Evolutionary conservation across 2,113 vertebrate species (phyloP).

Genomic region (Acanthisitta chloris): DNA sequence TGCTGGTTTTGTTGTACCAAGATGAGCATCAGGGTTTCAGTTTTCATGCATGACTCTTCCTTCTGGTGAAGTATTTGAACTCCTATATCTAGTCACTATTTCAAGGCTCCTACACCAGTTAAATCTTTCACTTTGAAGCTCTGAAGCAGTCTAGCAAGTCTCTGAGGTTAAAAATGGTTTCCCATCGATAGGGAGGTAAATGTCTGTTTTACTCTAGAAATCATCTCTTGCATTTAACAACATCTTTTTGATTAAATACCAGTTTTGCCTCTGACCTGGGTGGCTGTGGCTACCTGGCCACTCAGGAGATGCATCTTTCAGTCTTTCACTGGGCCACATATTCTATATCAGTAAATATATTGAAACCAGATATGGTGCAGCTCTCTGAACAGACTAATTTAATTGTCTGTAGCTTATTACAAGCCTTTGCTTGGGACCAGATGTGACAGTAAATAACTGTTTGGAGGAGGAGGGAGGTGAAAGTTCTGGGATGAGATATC

Average conservation of each 20-base stretch:
- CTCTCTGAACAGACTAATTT: neutral
- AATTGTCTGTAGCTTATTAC: neutral
- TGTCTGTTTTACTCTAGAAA: neutral
- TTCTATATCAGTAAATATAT: neutral
- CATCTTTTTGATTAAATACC: neutral
- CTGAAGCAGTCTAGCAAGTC: neutral
- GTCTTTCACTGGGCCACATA: neutral
- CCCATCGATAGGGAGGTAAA: neutral
- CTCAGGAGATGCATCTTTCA: neutral
- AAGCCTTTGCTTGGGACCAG: neutral
- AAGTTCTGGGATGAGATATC: neutral
- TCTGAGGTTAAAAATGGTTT: neutral
- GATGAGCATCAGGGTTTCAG: neutral
- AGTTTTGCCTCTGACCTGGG: neutral
- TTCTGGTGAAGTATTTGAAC: neutral
- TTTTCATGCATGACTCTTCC: neutral
- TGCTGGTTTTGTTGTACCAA: neutral
- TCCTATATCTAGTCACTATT: neutral
- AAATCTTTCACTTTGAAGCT: neutral
- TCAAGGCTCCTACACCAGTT: neutral
- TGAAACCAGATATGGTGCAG: neutral
- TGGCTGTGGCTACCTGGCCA: neutral
- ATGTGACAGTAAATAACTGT: neutral
- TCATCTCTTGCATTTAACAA: neutral
- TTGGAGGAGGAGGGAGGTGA: neutral